Evolutionary conservation across 1,140 invertebrate species (phyloP), one percentile per base, ranked within the genome.

Genomic region (Drosophila repletoides): DNA sequence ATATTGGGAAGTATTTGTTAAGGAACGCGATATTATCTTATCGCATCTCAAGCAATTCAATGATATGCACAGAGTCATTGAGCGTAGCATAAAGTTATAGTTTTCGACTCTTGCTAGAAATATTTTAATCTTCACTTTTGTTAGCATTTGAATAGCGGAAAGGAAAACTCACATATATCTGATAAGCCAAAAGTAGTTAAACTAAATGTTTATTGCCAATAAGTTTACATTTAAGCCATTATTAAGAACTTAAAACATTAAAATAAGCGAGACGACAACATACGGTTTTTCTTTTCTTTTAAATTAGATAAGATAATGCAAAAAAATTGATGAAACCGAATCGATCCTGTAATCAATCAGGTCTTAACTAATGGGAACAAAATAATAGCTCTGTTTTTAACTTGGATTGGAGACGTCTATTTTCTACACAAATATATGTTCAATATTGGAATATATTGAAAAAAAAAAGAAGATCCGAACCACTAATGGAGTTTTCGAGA

Each of bases 31-130:
- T 21, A 17, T 26, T 10, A 88, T 88, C 4, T 65, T 88, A 9
- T 56, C 53, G 5, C 72, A 81, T 21, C 66, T 88, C 3, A 88
- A 72, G 38, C 60, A 83, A 24, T 83, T 88, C 15, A 83, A 87
- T 51, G 74, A 83, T 22, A 61, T 83, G 45, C 83, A 81, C 49
- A 68, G 80, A 31, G 53, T 63, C 34, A 87, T 88, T 19, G 81
- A 89, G 48, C 72, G 76, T 46, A 89, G 68, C 34, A 67, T 79
- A 15, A 67, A 67, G 15, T 67, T 81, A 72, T 86, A 75, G 63
- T 71, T 41, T 4, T 38, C 45, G 34, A 31, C 21, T 21, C 5
- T 31, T 10, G 28, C 26, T 29, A n/a, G 41, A 31, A 33, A 29
- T 24, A 26, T 28, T n/a, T n/a, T 26, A 1, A 61, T 26, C 10